phyloP scores from a whole-genome alignment of 1,140 invertebrate genomes.

The Cotesia chilonis region DNA sequence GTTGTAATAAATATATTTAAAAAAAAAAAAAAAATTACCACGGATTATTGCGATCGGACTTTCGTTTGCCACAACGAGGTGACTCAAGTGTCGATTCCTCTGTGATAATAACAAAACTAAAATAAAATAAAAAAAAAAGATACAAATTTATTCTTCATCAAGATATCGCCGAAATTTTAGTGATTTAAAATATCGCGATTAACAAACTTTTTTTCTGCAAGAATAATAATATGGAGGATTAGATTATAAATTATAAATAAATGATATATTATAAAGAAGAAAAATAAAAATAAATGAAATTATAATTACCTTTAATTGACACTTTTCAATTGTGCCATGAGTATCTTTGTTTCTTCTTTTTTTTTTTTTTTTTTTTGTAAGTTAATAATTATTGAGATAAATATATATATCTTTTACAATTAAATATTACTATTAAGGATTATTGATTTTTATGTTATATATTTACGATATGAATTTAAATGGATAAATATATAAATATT shows the following conservation, averaged over 20 bases:
- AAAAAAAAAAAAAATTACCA: constrained; percentile 14
- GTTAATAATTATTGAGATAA: background rate
- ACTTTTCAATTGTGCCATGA: constrained; percentile 11
- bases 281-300: background rate
- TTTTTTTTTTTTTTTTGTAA: background rate
- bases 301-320: background rate
- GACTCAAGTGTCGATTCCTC: constrained; percentile 16
- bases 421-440: background rate
- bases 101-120: constrained; percentile 2
- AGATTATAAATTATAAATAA: constrained; percentile 5
- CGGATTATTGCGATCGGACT: constrained; percentile 12
- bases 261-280: background rate
- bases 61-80: constrained; percentile 16
- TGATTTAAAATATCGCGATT: constrained; percentile 4
- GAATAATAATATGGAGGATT: background rate
- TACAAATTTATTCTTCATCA: background rate
- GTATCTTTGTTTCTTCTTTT: background rate
- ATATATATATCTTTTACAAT: background rate
- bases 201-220: background rate
- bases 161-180: constrained; percentile 4
- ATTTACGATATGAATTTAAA: constrained; percentile 8
- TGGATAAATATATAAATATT: constrained; percentile 6
- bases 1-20: background rate
- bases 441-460: constrained; percentile 6
- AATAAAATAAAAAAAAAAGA: background rate